Evolutionary conservation across 2,797 vertebrate genomes (phyloP), one percentile per base, ranked within the genome.

Genomic region (Silurus aristotelis): DNA sequence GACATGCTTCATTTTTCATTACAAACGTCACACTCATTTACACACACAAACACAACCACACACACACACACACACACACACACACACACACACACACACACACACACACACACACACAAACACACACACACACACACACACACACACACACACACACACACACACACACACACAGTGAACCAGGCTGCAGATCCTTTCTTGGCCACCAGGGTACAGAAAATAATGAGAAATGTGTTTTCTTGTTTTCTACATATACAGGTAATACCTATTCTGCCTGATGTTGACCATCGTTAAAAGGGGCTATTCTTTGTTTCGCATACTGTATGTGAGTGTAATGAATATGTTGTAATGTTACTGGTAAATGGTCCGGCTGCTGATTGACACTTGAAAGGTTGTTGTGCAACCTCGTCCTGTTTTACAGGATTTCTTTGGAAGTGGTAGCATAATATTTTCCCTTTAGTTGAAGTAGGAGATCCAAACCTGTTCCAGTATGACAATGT

Each of bases 181-280:
- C 17, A 31, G 25, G n/a, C 68, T 87, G 89, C 80, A 87, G 15
- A 87, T 76, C 81, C 43, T 3, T 71, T 67, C 6, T 7, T 68
- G 83, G 67, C 87, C 89, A 87, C 71, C 63, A 89, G 89, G 85
- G 87, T 43, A 79, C 85, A 89, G 77, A 85, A 68, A 79, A 61
- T 25, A 8, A 80, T 87, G 67, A 85, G 7, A 8, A 88, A 83
- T 68, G 61, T 63, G 2, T 25, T 27, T 84, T 52, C 76, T 73
- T 63, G 2, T 25, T 27, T 84, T 52, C 76, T 73, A 22, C 60
- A 70, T 12, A 2, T 10, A 9, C 1, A 48, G 6, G 46, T 73
- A 14, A 14, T 52, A 76, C 66, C 75, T 56, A 66, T 7, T 3
- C 56, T 70, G 52, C 80, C 80, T 75, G 80, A 84, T 84, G 85